phyloP scores from a whole-genome alignment of 2,113 vertebrate genomes.

The Ptilonorhynchus violaceus region DNA sequence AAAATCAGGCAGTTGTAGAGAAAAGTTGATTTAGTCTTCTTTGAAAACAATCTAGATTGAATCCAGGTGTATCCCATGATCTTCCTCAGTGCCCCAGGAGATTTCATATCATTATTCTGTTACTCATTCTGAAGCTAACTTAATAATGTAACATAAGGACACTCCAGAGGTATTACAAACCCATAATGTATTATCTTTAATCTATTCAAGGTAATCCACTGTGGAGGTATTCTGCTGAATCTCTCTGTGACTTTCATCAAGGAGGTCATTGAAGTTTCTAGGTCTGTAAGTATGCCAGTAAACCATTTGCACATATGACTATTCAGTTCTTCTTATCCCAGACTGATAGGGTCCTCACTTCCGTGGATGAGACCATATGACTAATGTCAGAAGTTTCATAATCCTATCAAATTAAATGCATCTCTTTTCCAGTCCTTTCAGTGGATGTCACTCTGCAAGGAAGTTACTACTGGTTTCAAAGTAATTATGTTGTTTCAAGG shows the following conservation, averaged over 20 bases:
- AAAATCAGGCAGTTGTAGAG: neutral
- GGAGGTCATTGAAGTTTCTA: neutral
- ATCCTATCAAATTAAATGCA: neutral
- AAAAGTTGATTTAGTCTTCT: neutral
- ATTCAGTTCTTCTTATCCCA: neutral
- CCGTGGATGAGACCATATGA: neutral
- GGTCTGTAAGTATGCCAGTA: neutral
- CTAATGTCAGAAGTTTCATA: neutral
- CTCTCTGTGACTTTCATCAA: neutral
- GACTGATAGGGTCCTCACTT: neutral
- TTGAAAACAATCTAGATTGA: neutral
- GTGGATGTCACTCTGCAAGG: neutral
- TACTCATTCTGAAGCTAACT: neutral
- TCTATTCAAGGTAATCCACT: neutral
- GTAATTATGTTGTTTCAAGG: neutral
- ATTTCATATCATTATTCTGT: neutral
- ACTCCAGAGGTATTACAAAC: neutral
- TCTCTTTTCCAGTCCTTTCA: neutral
- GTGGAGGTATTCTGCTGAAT: neutral
- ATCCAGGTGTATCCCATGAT: neutral
- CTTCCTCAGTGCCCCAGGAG: neutral
- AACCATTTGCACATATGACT: neutral
- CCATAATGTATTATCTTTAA: neutral
- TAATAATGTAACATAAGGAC: neutral
- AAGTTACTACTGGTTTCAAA: neutral